phyloP scores from a whole-genome alignment of 1,140 invertebrate species.

The Wasmannia auropunctata region DNA sequence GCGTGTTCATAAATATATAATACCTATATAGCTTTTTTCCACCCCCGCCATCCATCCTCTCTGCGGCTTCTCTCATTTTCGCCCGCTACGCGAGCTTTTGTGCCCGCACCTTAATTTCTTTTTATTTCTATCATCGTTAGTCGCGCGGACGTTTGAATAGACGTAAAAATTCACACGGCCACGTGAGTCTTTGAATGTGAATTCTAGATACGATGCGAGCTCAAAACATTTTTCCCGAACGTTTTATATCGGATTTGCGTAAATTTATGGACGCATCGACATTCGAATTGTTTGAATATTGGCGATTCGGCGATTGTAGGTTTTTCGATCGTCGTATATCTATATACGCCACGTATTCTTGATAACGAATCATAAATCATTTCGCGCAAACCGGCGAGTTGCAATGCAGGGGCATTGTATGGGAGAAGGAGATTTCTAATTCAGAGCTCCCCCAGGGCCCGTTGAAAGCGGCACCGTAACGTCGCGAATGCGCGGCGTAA shows the following conservation, averaged over 20 bases:
- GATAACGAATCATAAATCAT: background rate
- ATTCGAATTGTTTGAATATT: background rate
- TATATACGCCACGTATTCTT: background rate
- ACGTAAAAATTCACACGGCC: background rate
- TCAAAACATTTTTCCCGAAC: background rate
- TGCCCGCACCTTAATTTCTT: background rate
- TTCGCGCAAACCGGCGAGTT: background rate
- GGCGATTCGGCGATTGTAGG: background rate
- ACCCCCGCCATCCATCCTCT: background rate
- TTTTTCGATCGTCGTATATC: conserved; percentile 9
- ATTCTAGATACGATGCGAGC: background rate
- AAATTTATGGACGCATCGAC: background rate
- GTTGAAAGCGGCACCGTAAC: background rate
- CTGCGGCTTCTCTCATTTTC: conserved; percentile 15
- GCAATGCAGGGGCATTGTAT: background rate
- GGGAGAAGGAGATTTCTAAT: conserved; percentile 22
- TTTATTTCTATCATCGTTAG: background rate
- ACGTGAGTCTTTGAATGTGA: background rate
- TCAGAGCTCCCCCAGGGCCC: background rate
- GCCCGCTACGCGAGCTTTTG: background rate
- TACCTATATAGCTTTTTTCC: background rate
- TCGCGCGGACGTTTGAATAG: background rate
- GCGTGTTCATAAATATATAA: conserved; percentile 57
- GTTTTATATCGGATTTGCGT: background rate
- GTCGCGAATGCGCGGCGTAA: background rate